Conservation (phyloP, 1,140 invertebrate genomes). For the Caenorhabditis elegans region DNA sequence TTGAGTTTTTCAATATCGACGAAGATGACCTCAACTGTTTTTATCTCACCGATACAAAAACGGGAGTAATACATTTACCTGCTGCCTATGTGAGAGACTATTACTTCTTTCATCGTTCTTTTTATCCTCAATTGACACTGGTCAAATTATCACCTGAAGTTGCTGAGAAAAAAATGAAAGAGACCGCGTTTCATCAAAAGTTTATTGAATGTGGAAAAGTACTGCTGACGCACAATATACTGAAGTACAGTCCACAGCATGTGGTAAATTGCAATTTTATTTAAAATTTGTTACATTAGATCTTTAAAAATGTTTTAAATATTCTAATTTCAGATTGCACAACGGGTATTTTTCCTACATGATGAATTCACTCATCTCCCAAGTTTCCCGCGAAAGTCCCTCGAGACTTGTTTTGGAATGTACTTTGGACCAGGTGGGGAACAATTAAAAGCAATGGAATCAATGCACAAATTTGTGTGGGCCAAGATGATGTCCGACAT, state of each 20-base stretch:
- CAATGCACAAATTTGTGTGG: slow-evolving; percentile 98
- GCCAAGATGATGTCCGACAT: slow-evolving; percentile 88
- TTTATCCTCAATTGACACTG: slow-evolving; percentile 93
- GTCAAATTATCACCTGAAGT: slow-evolving; percentile 87
- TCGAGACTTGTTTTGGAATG: slow-evolving; percentile 91
- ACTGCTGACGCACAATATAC: slow-evolving; percentile 69
- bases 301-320: background rate
- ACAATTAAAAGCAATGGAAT: slow-evolving; percentile 88
- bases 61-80: slow-evolving; percentile 76
- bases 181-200: slow-evolving; percentile 86
- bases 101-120: slow-evolving; percentile 97
- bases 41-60: slow-evolving; percentile 94
- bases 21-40: slow-evolving; percentile 84
- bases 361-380: slow-evolving; percentile 98
- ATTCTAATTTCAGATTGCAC: slow-evolving; percentile 75
- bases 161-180: slow-evolving; percentile 81
- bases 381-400: slow-evolving; percentile 92
- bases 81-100: slow-evolving; percentile 75
- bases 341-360: slow-evolving; percentile 94
- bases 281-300: slow-evolving; percentile 11
- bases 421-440: slow-evolving; percentile 88
- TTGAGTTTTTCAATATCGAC: slow-evolving; percentile 95
- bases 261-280: slow-evolving; percentile 62
- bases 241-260: slow-evolving; percentile 68
- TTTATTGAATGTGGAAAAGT: slow-evolving; percentile 95